Percentiles rank a stretch among this genome's conserved stretches.
phyloP scores from a whole-genome alignment of 2,797 vertebrate species.

The Pantherophis vulpinus region DNA sequence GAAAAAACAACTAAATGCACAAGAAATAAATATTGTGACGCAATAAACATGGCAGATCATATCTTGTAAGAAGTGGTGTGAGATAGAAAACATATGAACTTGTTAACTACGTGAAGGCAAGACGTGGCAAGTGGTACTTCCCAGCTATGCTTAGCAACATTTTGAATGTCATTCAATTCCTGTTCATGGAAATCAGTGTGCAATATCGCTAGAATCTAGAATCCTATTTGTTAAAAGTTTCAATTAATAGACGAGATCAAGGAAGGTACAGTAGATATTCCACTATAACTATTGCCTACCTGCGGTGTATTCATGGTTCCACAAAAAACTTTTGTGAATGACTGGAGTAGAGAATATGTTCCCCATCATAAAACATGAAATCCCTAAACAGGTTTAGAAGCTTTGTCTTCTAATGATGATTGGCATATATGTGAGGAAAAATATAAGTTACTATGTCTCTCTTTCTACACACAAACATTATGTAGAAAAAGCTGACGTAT shows the following conservation, averaged over 20 bases:
- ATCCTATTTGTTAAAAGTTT: not conserved
- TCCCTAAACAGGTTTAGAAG: not conserved
- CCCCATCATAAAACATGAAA: not conserved
- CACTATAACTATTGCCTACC: not conserved
- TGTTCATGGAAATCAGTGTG: not conserved
- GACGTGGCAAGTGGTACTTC: not conserved
- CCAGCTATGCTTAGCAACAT: not conserved
- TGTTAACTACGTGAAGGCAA: not conserved
- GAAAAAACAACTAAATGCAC: not conserved
- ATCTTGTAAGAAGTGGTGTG: not conserved
- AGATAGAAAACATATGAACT: not conserved
- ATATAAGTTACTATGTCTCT: not conserved
- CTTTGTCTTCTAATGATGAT: not conserved
- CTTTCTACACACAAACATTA: not conserved
- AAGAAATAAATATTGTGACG: not conserved
- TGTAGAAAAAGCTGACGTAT: not conserved
- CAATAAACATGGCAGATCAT: not conserved
- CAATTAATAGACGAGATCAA: not conserved
- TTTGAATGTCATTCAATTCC: not conserved
- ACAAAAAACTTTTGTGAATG: not conserved
- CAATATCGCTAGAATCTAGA: not conserved
- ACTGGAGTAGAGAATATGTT: not conserved
- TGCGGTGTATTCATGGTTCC: not conserved
- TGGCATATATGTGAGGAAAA: not conserved
- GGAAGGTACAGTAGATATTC: not conserved